Base-by-base conservation (phyloP, 2,113 vertebrate species). In the Dasyurus viverrinus region DNA sequence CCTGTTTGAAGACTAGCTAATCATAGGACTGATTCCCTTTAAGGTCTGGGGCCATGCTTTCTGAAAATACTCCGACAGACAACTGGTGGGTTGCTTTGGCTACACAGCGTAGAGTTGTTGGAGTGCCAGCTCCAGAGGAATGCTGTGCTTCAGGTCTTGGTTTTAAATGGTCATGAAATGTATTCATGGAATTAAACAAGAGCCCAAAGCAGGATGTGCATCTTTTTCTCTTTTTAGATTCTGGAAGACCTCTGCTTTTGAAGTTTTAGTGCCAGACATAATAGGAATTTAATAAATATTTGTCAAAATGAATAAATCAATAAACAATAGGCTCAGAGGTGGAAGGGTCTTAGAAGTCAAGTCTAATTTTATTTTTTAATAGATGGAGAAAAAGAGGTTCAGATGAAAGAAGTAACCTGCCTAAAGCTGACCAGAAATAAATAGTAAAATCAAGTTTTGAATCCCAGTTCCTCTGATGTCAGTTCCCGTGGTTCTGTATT, bases 11-110 rank as follows among this genome's bases (percentile, higher is more conserved):
- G 89, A 95, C 5, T 90, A 57, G n/a, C 92, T 94, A 92, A 10
- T 90, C 0, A 0, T 0, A 23, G 93, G 42, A 0, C 90, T 11
- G 5, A 22, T 42, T 89, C 90, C 55, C 60, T 53, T 93, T 57
- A n/a, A 27, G 14, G 55, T 26, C 95, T 92, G 47, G 26, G 55
- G 91, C 30, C 57, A 93, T 92, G 27, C 91, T 93, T 96, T 97
- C 97, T 97, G 97, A 97, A 98, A 98, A 98, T 97, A 98, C 52
- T 95, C 93, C 76, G 92, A 95, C 95, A 94, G 92, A 94, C 91
- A 96, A 94, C 96, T 95, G 95, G 93, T 95, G 97, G 97, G 93
- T 95, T 47, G 54, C 95, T 97, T 96, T 96, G 96, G 94, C 94
- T 48, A n/a, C 93, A 22, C 54, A 26, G 94, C 90, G 54, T 54